Base-by-base conservation (phyloP, 1,140 invertebrate genomes). In the Scaptomyza hsui region DNA sequence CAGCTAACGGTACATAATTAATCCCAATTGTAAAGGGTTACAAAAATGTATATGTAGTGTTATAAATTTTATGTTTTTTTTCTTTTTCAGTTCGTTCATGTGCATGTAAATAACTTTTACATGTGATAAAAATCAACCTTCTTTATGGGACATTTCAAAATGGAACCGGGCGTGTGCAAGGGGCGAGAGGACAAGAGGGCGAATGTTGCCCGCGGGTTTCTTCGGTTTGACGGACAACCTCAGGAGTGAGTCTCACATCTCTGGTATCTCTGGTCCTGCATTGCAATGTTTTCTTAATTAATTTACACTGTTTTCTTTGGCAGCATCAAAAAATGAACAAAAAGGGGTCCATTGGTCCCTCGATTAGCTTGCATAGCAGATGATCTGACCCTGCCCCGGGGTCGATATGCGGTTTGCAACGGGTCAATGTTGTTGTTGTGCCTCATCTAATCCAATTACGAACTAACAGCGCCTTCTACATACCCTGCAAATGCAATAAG, bases 201-300 rank as follows among this genome's bases (percentile, higher is more conserved):
- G 29, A n/a, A 37, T 47, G 44, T 45, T 55, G 61, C 44, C 51
- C 35, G 39, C 51, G 51, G 49, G 56, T 21, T 61, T 52, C 47
- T 65, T 53, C 13, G 64, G 64, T 56, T 72, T 72, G 70, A 72
- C 64, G 64, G 70, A 72, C 70, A 72, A 68, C 70, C 70, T 72
- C 70, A 61, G 48, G 37, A 55, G 51, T 49, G 45, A 13, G 52
- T 61, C 32, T n/a, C 45, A 13, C 19, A 48, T n/a, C n/a, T n/a
- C 9, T 19, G 48, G 7, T 21, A 24, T 24, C 24, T 1, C 4
- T 9, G 9, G 15, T 41, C 35, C 26, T 68, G 41, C 59, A 21
- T 16, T 12, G 19, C 51, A 39, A 55, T 70, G 61, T 73, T 78
- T 85, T 85, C 81, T 85, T 86, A 85, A 85, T 86, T 80, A 80